Evolutionary conservation across 1,140 invertebrate genomes (phyloP).

Genomic region (Sitodiplosis mosellana): DNA sequence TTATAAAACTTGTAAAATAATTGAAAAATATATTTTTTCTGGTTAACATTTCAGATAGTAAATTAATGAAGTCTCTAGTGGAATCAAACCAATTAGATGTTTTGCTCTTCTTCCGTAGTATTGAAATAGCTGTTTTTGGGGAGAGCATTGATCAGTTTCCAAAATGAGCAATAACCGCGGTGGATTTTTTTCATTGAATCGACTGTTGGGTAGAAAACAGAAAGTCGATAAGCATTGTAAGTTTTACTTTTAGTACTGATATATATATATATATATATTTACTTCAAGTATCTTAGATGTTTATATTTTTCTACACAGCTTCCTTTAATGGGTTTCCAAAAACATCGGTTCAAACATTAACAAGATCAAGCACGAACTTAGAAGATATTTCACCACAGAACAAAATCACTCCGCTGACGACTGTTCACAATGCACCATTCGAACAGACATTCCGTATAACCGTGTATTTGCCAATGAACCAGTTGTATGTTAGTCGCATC

Average conservation of each 20-base stretch:
- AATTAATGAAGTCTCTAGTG: too few species aligned
- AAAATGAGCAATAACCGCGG: constrained; percentile 8
- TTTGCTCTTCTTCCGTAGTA: too few species aligned
- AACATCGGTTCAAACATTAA: constrained; percentile 8
- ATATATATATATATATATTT: too few species aligned
- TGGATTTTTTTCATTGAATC: constrained; percentile 24
- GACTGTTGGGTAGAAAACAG: constrained; percentile 22
- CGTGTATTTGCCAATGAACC: constrained; percentile 67
- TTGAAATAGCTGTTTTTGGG: too few species aligned
- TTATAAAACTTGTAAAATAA: too few species aligned
- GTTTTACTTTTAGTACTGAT: background rate
- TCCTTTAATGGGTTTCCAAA: background rate
- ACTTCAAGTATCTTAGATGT: too few species aligned
- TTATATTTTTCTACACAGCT: too few species aligned
- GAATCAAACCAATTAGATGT: too few species aligned
- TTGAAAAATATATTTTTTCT: too few species aligned
- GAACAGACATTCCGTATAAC: constrained; percentile 25
- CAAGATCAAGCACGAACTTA: constrained; percentile 13
- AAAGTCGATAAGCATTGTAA: constrained; percentile 11
- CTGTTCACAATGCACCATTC: constrained; percentile 20
- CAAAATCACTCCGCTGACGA: constrained; percentile 21
- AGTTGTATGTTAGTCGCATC: constrained; percentile 38
- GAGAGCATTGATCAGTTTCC: too few species aligned
- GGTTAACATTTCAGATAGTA: too few species aligned
- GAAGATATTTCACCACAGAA: constrained; percentile 13